These are phyloP conservation scores for Lomographa bimaculata DNA, from an alignment of 2,888 invertebrate genomes.

Conservation along the genomic window DNA sequence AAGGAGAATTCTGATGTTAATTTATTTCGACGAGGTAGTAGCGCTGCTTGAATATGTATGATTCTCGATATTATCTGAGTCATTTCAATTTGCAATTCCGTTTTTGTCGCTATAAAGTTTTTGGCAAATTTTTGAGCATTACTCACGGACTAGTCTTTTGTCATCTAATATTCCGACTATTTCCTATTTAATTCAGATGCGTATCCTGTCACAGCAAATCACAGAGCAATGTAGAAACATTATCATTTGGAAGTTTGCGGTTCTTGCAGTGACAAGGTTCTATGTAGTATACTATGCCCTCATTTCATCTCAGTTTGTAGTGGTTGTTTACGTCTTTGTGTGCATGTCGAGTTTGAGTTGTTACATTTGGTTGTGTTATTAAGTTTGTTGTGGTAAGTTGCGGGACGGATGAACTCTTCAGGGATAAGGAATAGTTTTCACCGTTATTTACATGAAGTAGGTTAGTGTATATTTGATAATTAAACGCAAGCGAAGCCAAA, in stretches of 20 bases:
- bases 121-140: neutral
- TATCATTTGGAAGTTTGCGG: too few relatives aligned
- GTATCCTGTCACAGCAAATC: too few relatives aligned
- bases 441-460: too few relatives aligned
- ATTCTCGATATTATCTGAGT: conserved; percentile 1
- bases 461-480: too few relatives aligned
- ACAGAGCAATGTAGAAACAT: too few relatives aligned
- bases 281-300: conserved; percentile 2
- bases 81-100: neutral
- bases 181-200: too few relatives aligned
- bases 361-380: conserved; percentile 10
- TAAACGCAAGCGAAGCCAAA: too few relatives aligned
- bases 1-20: neutral
- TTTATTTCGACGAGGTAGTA: too few relatives aligned
- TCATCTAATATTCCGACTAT: too few relatives aligned
- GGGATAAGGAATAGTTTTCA: neutral
- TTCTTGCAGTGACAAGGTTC: conserved; percentile 5
- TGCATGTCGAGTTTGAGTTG: conserved; percentile 17
- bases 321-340: conserved; percentile 14
- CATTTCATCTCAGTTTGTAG: conserved; percentile 7
- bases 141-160: neutral
- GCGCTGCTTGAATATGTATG: neutral
- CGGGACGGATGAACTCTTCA: conserved; percentile 12
- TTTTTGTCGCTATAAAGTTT: neutral
- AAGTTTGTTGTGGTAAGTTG: conserved; percentile 14